These are phyloP conservation scores for Zaprionus nigranus DNA, from an alignment of 1,140 invertebrate species.

Conservation along the genomic window DNA sequence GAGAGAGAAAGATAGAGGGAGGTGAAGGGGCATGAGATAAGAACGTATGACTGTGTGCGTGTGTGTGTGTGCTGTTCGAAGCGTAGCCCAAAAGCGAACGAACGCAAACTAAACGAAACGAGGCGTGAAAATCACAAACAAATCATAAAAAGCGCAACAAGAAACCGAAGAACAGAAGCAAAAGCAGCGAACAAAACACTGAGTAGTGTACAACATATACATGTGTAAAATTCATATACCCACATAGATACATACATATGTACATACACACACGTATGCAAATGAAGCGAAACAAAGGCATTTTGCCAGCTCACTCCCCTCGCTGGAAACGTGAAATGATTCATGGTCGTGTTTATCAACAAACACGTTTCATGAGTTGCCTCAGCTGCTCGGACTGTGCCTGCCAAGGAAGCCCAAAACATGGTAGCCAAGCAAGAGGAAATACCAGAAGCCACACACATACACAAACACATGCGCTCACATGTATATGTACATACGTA, in stretches of 20 bases:
- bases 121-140: slow-evolving; percentile 80
- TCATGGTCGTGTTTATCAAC: slow-evolving; percentile 80
- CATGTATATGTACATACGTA: slow-evolving; percentile 17
- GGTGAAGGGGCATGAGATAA: slow-evolving; percentile 46
- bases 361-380: slow-evolving; percentile 77
- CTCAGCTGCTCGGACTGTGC: slow-evolving; percentile 29
- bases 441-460: slow-evolving; percentile 61
- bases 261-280: slow-evolving; percentile 49
- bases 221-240: slow-evolving; percentile 33
- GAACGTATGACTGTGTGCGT: background rate
- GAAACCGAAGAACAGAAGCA: slow-evolving; percentile 38
- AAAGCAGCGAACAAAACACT: slow-evolving; percentile 9
- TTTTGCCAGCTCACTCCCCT: background rate
- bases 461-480: slow-evolving; percentile 26
- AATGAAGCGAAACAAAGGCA: slow-evolving; percentile 68
- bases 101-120: slow-evolving; percentile 68
- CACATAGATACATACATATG: background rate
- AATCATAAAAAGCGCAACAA: slow-evolving; percentile 80
- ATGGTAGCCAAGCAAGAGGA: slow-evolving; percentile 52
- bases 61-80: slow-evolving; percentile 18
- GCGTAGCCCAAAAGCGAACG: slow-evolving; percentile 56
- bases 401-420: slow-evolving; percentile 64
- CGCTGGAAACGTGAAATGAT: slow-evolving; percentile 59
- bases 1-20: background rate
- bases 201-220: slow-evolving; percentile 14